Base-by-base conservation (phyloP, 2,113 vertebrate species). In the Mionectes macconnelli region DNA sequence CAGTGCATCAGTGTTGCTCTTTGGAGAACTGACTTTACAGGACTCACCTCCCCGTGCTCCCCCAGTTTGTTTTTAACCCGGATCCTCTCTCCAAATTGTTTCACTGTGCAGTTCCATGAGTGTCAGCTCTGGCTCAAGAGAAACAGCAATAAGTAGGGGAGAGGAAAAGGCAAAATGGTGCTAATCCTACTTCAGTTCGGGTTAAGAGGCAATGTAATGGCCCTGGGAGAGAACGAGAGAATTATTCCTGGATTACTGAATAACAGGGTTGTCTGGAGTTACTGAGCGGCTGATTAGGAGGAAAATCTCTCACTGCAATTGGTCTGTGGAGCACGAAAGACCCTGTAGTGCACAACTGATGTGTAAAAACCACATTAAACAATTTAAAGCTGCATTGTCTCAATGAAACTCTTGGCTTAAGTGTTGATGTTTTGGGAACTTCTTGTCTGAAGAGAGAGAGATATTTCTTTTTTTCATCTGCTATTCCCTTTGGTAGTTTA, bases 231-330 rank as follows among this genome's bases (percentile, higher is more conserved):
- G 84, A 74, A 28, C 81, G 81, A 92, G 47, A 76, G 89, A 86
- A 88, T 92, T 97, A 93, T 90, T 93, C 84, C 66, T 60, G 83
- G 86, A 84, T 89, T 96, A 93, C 86, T 84, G 94, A 87, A 50
- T 93, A 95, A 72, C 86, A 78, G 52, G 30, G 35, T 52, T 93
- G 90, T 88, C 92, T 80, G 25, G 63, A 90, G 86, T 90, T 94
- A 92, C 14, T 87, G 72, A 96, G 88, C 53, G 73, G 82, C 74
- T 33, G 75, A 92, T 93, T 53, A 94, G 89, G 44, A 88, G 85
- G 31, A 87, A 90, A 80, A 69, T 92, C 86, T 90, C 66, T 95
- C 79, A 74, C 92, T 82, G 50, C 85, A 74, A 90, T 63, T 92
- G 92, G 63, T 88, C 75, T 23, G 1, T 37, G 37, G 62, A 85